Evolutionary conservation across 2,113 vertebrate genomes (phyloP).

Genomic region (Lethenteron reissneri): DNA sequence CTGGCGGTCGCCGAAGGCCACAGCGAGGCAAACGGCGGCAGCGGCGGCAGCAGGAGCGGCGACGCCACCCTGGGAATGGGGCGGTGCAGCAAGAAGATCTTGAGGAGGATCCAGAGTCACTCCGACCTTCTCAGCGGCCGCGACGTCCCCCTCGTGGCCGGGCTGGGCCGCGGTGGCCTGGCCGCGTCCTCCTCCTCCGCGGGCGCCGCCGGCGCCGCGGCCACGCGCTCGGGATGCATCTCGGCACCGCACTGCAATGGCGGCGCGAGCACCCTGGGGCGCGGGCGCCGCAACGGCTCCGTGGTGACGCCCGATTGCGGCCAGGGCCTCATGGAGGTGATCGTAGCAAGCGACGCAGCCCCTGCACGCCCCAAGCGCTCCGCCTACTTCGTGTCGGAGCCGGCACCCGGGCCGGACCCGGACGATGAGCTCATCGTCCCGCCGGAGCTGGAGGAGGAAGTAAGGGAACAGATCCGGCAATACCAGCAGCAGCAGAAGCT

Average conservation of each 20-base stretch:
- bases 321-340: slow-evolving; percentile 70
- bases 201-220: no score
- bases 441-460: slow-evolving; percentile 65
- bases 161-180: no score
- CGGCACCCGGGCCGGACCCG: slow-evolving; percentile 55
- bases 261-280: slow-evolving; percentile 57
- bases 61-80: no score
- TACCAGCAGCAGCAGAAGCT: slow-evolving; percentile 18
- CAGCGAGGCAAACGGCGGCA: no score
- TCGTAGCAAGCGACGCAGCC: slow-evolving; percentile 17
- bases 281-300: slow-evolving; percentile 80
- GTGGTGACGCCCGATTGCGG: slow-evolving; percentile 72
- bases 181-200: no score
- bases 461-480: slow-evolving; percentile 50
- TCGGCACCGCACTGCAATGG: slow-evolving; percentile 59
- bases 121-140: no score
- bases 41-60: no score
- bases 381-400: slow-evolving; percentile 78
- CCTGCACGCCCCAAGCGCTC: slow-evolving; percentile 81
- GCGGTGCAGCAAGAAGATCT: no score
- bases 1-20: no score
- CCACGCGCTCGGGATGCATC: slow-evolving; percentile 18
- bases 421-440: slow-evolving; percentile 80
- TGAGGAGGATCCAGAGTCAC: no score
- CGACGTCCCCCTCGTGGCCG: no score